A percentile compares a stretch with the other conserved stretches of the same genome.
These are phyloP conservation scores for Callopanchax toddi DNA, from an alignment of 2,113 vertebrate species.

Conservation along the genomic window DNA sequence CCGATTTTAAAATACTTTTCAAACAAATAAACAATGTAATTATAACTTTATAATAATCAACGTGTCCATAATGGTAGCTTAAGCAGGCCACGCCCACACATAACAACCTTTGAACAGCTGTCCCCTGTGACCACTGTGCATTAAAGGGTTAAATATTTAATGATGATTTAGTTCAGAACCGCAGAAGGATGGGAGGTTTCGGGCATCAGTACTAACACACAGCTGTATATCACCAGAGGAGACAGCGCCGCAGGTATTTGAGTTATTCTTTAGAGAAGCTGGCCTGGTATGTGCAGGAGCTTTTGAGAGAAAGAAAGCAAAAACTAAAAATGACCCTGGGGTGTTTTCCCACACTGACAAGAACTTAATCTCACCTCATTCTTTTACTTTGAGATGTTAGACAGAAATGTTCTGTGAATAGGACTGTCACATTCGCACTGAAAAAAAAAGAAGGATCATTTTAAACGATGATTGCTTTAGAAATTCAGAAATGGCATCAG, in stretches of 20 bases:
- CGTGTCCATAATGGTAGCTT: too few relatives aligned
- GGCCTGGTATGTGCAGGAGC: constrained; percentile 52
- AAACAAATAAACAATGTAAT: too few relatives aligned
- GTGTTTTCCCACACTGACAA: constrained; percentile 54
- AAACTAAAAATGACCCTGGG: constrained; percentile 12
- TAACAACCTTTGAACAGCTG: too few relatives aligned
- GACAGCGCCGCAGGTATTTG: constrained; percentile 37
- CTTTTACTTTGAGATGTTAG: not conserved
- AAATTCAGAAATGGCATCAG: not conserved
- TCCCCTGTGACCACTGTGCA: too few relatives aligned
- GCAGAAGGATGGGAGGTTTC: constrained; percentile 3
- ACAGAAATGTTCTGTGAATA: not conserved
- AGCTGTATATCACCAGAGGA: constrained; percentile 22
- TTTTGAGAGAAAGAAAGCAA: constrained; percentile 29
- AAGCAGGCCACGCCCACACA: too few relatives aligned
- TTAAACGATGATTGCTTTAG: not conserved
- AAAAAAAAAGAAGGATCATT: not conserved
- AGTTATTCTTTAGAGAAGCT: constrained; percentile 25
- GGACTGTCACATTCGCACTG: not conserved
- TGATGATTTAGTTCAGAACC: not conserved
- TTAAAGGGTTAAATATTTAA: not conserved
- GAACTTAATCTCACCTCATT: constrained; percentile 6
- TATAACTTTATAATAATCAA: too few relatives aligned
- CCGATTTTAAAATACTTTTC: too few relatives aligned
- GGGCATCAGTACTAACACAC: constrained; percentile 12